Percentiles rank a stretch among this genome's conserved stretches.
These are phyloP conservation scores for Mythimna vitellina DNA, from an alignment of 2,888 invertebrate species.

Conservation along the genomic window DNA sequence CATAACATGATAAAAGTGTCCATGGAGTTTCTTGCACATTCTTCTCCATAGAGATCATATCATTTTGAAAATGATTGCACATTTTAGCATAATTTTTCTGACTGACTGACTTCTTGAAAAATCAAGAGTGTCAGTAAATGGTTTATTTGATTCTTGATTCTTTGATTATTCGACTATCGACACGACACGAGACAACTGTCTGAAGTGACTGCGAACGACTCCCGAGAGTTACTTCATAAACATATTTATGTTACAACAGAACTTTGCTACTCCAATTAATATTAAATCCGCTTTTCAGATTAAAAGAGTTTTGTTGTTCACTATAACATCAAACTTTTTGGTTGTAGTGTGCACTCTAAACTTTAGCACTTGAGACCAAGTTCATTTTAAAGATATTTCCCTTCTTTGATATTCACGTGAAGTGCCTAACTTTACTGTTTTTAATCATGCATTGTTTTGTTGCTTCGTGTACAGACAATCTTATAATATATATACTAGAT, in stretches of 20 bases:
- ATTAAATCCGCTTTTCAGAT: conserved; percentile 50
- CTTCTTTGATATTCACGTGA: conserved; percentile 10
- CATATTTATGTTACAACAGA: conserved; percentile 46
- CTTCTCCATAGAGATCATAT: no score
- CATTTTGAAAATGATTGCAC: no score
- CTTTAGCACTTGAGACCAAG: conserved; percentile 39
- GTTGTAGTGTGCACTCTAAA: conserved; percentile 48
- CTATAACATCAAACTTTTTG: conserved; percentile 41
- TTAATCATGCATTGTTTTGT: conserved; percentile 7
- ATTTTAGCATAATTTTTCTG: no score
- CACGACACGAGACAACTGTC: conserved; percentile 19
- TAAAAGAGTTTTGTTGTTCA: conserved; percentile 47
- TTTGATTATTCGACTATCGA: conserved; percentile 5
- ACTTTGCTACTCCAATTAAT: conserved; percentile 57
- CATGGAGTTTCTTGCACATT: no score
- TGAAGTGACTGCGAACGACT: conserved; percentile 35
- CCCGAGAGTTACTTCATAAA: conserved; percentile 38
- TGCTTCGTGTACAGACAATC: neutral
- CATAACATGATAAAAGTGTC: no score
- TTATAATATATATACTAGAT: no score
- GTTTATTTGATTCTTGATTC: no score
- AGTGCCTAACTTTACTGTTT: conserved; percentile 17
- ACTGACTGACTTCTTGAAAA: no score
- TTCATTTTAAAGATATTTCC: conserved; percentile 43
- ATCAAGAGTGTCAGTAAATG: no score